These are phyloP conservation scores for Ditylenchus weischeri DNA, from an alignment of 2,888 invertebrate species.

Conservation along the genomic window DNA sequence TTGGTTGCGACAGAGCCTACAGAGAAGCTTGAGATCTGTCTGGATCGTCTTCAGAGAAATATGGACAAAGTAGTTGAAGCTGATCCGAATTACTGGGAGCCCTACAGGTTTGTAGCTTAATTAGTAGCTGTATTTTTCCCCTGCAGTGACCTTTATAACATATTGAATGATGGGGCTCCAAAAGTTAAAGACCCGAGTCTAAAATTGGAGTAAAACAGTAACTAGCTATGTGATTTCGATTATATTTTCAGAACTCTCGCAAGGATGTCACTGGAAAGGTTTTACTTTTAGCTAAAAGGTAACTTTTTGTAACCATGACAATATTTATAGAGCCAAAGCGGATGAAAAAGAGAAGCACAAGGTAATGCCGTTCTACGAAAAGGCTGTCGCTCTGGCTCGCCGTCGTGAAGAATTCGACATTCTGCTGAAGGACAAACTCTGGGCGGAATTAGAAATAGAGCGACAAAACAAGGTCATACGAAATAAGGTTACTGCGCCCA, in stretches of 20 bases:
- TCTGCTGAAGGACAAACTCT: constrained; percentile 18
- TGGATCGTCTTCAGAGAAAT: constrained; percentile 4
- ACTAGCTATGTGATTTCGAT: too few species aligned
- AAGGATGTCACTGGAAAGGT: constrained; percentile 16
- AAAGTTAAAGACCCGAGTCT: too few species aligned
- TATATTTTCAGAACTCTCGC: too few species aligned
- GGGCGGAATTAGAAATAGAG: constrained; percentile 7
- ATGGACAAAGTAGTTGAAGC: constrained; percentile 22
- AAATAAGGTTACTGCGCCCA: not conserved
- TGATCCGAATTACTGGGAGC: constrained; percentile 28
- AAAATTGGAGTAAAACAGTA: too few species aligned
- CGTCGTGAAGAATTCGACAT: constrained; percentile 20
- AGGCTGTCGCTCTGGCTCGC: constrained; percentile 21
- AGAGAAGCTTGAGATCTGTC: not conserved
- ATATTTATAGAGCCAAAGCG: constrained; percentile 9
- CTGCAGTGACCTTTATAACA: too few species aligned
- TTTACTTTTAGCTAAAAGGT: not conserved
- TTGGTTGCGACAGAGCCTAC: constrained; percentile 1
- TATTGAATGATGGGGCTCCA: too few species aligned
- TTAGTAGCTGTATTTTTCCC: too few species aligned
- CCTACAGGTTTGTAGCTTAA: constrained; percentile 21
- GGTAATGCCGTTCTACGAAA: constrained; percentile 15
- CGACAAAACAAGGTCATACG: not conserved
- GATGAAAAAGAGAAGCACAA: constrained; percentile 3
- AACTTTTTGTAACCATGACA: not conserved